These are phyloP conservation scores for Phorcus lineatus DNA, from an alignment of 2,888 invertebrate genomes.

Conservation along the genomic window DNA sequence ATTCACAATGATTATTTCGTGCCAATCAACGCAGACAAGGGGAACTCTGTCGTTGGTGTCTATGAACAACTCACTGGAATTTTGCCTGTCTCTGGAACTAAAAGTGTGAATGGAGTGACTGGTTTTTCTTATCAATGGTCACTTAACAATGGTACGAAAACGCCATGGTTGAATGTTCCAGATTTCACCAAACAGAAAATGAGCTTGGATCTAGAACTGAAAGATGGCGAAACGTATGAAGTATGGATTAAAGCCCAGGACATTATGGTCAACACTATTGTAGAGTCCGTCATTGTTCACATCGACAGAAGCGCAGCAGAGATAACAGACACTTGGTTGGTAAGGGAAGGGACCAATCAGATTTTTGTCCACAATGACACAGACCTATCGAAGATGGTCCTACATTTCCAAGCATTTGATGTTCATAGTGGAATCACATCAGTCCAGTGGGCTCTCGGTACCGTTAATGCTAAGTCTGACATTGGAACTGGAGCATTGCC, in stretches of 20 bases:
- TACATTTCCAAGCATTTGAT: conserved; percentile 49
- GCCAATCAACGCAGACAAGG: conserved; percentile 34
- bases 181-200: conserved; percentile 39
- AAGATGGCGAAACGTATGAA: conserved; percentile 46
- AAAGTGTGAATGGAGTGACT: conserved; percentile 44
- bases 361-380: conserved; percentile 31
- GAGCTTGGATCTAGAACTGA: conserved; percentile 29
- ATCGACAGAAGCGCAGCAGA: conserved; percentile 48
- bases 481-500: conserved; percentile 16
- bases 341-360: conserved; percentile 38
- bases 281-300: conserved; percentile 39
- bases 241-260: conserved; percentile 43
- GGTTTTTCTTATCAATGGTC: conserved; percentile 36
- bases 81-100: conserved; percentile 46
- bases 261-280: conserved; percentile 37
- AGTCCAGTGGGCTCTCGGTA: conserved; percentile 32
- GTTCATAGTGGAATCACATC: conserved; percentile 51
- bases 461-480: background rate
- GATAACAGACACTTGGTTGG: conserved; percentile 43
- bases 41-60: conserved; percentile 34
- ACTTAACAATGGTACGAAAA: conserved; percentile 16
- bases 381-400: conserved; percentile 47
- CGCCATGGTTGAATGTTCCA: conserved; percentile 28
- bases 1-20: conserved; percentile 30
- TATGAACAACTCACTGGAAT: conserved; percentile 46